A percentile compares a stretch with the other conserved stretches of the same genome.
Conservation (phyloP, 2,797 vertebrate species). For the Trachurus trachurus region DNA sequence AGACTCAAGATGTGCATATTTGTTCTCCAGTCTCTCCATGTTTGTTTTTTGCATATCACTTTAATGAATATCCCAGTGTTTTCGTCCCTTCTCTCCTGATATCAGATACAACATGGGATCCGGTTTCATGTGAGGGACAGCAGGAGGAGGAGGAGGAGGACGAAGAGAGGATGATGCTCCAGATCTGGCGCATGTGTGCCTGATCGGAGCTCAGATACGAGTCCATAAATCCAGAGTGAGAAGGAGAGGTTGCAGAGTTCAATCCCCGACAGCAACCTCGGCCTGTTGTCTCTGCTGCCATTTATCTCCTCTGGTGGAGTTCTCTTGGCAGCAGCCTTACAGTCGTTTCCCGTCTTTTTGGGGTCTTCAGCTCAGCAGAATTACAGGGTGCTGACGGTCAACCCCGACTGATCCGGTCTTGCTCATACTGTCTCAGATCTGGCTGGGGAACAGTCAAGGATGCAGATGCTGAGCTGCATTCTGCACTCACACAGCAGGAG, state of each 20-base stretch:
- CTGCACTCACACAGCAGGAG: conserved; percentile 26
- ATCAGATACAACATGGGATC: conserved; percentile 33
- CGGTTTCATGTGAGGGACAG: conserved; percentile 45
- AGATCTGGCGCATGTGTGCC: conserved; percentile 34
- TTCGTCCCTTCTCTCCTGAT: conserved; percentile 37
- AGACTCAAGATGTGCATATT: conserved; percentile 55
- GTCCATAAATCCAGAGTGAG: conserved; percentile 44
- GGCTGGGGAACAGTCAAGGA: conserved; percentile 11
- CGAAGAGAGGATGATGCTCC: conserved; percentile 34
- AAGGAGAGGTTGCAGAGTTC: conserved; percentile 60
- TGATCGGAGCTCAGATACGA: conserved; percentile 38
- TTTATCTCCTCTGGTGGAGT: conserved; percentile 34
- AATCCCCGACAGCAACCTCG: conserved; percentile 24
- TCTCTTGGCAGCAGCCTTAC: conserved; percentile 22
- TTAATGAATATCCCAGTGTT: conserved; percentile 11
- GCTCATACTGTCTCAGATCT: conserved; percentile 7
- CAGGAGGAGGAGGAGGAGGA: not conserved
- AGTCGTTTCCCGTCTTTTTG: conserved; percentile 22
- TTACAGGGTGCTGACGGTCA: conserved; percentile 28
- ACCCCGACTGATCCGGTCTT: conserved; percentile 12
- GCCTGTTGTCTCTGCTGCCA: conserved; percentile 2
- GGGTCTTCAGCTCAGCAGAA: conserved; percentile 22
- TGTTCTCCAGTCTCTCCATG: conserved; percentile 5
- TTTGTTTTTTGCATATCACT: conserved; percentile 32
- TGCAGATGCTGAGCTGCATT: conserved; percentile 3